Percentiles rank a stretch among this genome's conserved stretches.
These are phyloP conservation scores for Vicugna pacos DNA, from an alignment of 2,113 vertebrate genomes.

Conservation along the genomic window DNA sequence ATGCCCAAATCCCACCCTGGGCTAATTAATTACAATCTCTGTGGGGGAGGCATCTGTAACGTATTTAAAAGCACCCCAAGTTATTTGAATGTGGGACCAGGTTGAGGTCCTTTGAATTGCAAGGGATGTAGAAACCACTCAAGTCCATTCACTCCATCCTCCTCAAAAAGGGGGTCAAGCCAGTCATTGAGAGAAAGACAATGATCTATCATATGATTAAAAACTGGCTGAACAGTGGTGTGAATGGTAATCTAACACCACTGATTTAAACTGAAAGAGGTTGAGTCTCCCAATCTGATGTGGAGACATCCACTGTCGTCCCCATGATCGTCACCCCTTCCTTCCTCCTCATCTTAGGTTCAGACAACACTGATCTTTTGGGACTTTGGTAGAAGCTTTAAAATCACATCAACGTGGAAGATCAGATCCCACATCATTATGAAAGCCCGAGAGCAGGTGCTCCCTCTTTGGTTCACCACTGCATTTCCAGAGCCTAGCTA, in stretches of 20 bases:
- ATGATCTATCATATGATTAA: neutral
- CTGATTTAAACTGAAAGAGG: neutral
- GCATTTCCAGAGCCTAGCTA: neutral
- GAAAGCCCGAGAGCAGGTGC: neutral
- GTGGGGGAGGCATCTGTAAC: neutral
- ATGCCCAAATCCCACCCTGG: neutral
- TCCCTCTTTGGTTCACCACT: neutral
- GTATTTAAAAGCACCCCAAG: neutral
- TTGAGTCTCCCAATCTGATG: neutral
- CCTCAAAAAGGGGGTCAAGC: neutral
- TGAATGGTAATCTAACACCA: neutral
- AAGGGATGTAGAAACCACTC: neutral
- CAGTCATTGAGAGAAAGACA: neutral
- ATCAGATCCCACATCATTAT: neutral
- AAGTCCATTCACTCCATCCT: neutral
- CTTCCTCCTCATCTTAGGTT: neutral
- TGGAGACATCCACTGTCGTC: neutral
- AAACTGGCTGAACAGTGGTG: neutral
- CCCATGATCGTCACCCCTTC: neutral
- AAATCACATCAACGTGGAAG: neutral
- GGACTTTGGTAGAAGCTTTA: neutral
- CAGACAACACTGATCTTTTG: neutral
- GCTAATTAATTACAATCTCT: slow-evolving; percentile 2
- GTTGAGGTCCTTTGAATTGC: neutral
- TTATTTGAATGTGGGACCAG: neutral